A percentile compares a stretch with the other conserved stretches of the same genome.
phyloP scores from a whole-genome alignment of 2,113 vertebrate genomes.

The Corydoras maculifer region DNA sequence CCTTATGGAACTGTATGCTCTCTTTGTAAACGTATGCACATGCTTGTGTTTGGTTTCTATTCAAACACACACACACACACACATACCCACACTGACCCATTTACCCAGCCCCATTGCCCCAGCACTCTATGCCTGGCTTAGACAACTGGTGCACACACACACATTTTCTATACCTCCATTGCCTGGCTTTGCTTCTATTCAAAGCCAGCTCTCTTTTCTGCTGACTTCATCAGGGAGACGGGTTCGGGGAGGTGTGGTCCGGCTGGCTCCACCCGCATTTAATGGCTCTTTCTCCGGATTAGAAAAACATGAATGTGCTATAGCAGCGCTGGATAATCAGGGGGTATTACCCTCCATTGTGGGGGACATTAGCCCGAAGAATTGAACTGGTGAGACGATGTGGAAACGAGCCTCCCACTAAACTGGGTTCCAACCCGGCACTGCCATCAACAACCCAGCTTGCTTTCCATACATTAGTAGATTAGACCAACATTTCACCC shows the following conservation, averaged over 20 bases:
- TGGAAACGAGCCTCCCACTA: constrained; percentile 69
- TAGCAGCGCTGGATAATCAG: constrained; percentile 74
- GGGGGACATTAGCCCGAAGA: constrained; percentile 71
- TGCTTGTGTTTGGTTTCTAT: background rate
- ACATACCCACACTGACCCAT: constrained; percentile 4
- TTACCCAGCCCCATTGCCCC: constrained; percentile 22
- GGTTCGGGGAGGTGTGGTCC: constrained; percentile 50
- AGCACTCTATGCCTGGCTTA: constrained; percentile 49
- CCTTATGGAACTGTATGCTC: too few relatives aligned
- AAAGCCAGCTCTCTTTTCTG: constrained; percentile 60
- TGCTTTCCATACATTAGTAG: too few relatives aligned
- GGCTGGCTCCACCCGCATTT: constrained; percentile 44
- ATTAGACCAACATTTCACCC: too few relatives aligned
- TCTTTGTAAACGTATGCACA: too few relatives aligned
- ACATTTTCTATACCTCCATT: constrained; percentile 18
- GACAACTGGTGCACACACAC: constrained; percentile 38
- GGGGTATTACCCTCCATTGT: constrained; percentile 72
- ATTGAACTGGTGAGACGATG: constrained; percentile 61
- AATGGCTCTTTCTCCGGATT: constrained; percentile 54
- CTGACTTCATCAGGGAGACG: constrained; percentile 71
- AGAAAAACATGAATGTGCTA: constrained; percentile 67
- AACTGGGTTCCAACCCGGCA: constrained; percentile 70
- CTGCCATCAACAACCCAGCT: constrained; percentile 26
- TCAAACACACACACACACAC: background rate
- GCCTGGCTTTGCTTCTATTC: constrained; percentile 62